Base-by-base conservation (phyloP, 2,888 invertebrate genomes). In the Agrenia bidenticulata region DNA sequence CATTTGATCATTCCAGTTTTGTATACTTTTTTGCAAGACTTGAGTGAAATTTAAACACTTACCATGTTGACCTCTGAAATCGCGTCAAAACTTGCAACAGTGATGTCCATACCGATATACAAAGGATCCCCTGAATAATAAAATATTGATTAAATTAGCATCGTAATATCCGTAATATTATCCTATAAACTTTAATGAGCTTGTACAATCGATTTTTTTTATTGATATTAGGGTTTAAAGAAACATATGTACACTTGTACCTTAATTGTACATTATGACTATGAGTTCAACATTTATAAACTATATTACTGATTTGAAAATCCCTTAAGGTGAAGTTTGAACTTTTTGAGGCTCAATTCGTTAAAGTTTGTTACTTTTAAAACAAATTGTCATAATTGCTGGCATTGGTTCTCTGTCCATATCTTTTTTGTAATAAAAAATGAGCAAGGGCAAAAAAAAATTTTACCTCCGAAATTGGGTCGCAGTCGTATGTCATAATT, bases 31-130 rank as follows among this genome's bases (percentile, higher is more conserved):
- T n/a, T n/a, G n/a, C n/a, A n/a, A n/a, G n/a, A n/a, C n/a, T n/a
- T 7, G 32, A 24, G 23, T 17, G 15, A 37, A 26, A 11, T 54
- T 15, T 17, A 15, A 13, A 41, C 27, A 77, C 79, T 79, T 77
- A 84, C 84, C 85, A 85, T 85, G 77, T 85, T 84, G 9, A 85
- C 85, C 81, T 85, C 85, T 1, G 84, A 85, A 66, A 85, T 84
- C 61, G 82, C 81, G 77, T 85, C 84, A 77, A 85, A 85, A 72
- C 84, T 84, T 26, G 84, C 84, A 62, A 85, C 80, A 37, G 82
- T 81, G 63, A 85, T 79, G 74, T 85, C 84, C 80, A 85, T 84
- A 26, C 83, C 83, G 69, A 85, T 82, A 61, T 81, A 78, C 50
- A 85, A 77, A 2, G 84, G 81, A 54, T 80, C 79, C 41, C 82